Evolutionary conservation across 1,140 invertebrate genomes (phyloP).

Genomic region (Diorhabda elongata): DNA sequence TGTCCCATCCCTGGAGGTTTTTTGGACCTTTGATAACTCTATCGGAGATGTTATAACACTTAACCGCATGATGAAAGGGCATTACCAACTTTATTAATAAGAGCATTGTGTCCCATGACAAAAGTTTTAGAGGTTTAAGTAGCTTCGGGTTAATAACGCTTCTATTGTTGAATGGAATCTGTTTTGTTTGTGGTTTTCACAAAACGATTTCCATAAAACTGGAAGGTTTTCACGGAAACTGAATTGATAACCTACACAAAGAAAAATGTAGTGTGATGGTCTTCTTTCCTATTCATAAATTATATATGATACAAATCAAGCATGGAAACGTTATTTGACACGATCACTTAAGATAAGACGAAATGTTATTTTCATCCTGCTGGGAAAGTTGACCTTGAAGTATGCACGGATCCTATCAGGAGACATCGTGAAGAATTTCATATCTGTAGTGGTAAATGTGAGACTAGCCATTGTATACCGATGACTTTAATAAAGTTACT

Average conservation of each 20-base stretch:
- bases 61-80: not conserved
- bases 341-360: too few species aligned
- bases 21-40: constrained; percentile 2
- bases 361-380: too few species aligned
- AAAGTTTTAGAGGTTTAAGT: constrained; percentile 2
- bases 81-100: constrained; percentile 3
- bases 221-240: not conserved
- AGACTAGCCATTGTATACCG: too few species aligned
- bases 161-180: not conserved
- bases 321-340: too few species aligned
- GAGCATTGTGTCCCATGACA: constrained; percentile 1
- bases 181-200: not conserved
- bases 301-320: too few species aligned
- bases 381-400: too few species aligned
- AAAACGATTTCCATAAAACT: constrained; percentile 1
- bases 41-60: not conserved
- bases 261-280: not conserved
- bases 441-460: too few species aligned
- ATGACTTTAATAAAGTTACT: too few species aligned
- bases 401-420: too few species aligned
- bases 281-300: too few species aligned
- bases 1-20: not conserved
- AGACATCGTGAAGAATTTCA: too few species aligned
- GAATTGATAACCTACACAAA: not conserved
- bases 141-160: not conserved